Percentiles rank a stretch among this genome's conserved stretches.
These are phyloP conservation scores for Parnassius glacialis DNA, from an alignment of 2,888 invertebrate species.

Conservation along the genomic window DNA sequence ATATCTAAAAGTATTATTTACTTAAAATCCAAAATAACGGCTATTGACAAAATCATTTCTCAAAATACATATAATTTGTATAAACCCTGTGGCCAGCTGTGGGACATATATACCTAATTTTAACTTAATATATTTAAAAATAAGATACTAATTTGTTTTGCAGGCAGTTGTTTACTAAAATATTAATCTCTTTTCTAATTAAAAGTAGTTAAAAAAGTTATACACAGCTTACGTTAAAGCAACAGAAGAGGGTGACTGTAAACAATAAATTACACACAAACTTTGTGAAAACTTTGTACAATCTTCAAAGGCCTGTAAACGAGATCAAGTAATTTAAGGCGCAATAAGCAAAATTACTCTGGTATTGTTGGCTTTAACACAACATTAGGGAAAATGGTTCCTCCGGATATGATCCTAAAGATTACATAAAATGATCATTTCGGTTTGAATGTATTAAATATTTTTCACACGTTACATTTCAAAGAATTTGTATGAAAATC, in stretches of 20 bases:
- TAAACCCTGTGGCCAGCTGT: too few species aligned
- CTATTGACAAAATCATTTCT: too few species aligned
- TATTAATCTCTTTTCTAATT: slow-evolving; percentile 33
- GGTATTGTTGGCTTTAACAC: slow-evolving; percentile 64
- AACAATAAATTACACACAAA: slow-evolving; percentile 77
- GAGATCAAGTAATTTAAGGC: slow-evolving; percentile 76
- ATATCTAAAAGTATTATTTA: too few species aligned
- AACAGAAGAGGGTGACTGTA: slow-evolving; percentile 67
- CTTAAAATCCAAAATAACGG: too few species aligned
- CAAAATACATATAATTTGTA: too few species aligned
- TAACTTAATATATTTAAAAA: too few species aligned
- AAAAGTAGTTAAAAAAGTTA: slow-evolving; percentile 49
- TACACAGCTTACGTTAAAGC: slow-evolving; percentile 57
- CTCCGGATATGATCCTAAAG: slow-evolving; percentile 50
- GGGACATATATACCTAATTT: too few species aligned
- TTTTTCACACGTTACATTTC: slow-evolving; percentile 42
- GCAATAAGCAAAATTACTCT: slow-evolving; percentile 75
- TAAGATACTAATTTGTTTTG: too few species aligned
- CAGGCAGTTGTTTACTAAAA: not conserved
- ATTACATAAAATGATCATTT: slow-evolving; percentile 36
- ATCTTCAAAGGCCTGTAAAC: slow-evolving; percentile 75
- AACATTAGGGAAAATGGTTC: slow-evolving; percentile 56
- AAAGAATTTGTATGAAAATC: slow-evolving; percentile 59
- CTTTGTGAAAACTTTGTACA: slow-evolving; percentile 71
- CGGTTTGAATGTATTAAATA: slow-evolving; percentile 35